phyloP scores from a whole-genome alignment of 2,888 invertebrate genomes.

The Melikaiella ostensackeni region DNA sequence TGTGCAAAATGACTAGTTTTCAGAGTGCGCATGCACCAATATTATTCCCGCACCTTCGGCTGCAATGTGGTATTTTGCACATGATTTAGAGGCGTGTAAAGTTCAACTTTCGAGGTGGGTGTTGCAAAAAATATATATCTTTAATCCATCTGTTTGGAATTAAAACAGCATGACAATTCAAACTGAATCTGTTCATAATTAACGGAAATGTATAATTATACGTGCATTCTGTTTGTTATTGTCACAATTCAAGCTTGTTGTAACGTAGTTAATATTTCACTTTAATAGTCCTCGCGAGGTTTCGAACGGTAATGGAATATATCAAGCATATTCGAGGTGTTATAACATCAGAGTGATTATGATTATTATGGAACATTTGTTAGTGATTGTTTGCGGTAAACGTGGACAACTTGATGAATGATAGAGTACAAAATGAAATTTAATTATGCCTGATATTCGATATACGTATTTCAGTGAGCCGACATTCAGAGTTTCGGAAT shows the following conservation, averaged over 20 bases:
- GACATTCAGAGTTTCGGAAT: background rate
- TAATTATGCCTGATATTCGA: background rate
- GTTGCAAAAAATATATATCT: no score
- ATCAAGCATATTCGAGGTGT: slow-evolving; percentile 1
- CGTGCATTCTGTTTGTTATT: no score
- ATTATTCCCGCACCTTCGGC: no score
- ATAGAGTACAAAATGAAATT: slow-evolving; percentile 7
- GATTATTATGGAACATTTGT: slow-evolving; percentile 1
- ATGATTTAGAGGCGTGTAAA: no score
- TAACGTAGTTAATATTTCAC: slow-evolving; percentile 3
- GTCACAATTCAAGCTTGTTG: background rate
- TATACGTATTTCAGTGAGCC: background rate
- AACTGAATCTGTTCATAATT: no score
- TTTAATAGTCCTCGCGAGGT: background rate
- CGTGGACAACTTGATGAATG: background rate
- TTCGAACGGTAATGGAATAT: slow-evolving; percentile 8
- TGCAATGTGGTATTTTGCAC: no score
- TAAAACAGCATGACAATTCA: no score
- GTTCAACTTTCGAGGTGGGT: no score
- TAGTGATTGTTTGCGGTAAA: slow-evolving; percentile 11
- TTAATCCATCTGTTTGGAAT: no score
- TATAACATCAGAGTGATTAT: slow-evolving; percentile 1
- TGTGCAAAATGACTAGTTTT: no score
- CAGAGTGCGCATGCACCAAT: no score
- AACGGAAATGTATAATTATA: no score